A percentile compares a stretch with the other conserved stretches of the same genome.
Conservation (phyloP, 2,797 vertebrate genomes). For the Sus cebifrons region DNA sequence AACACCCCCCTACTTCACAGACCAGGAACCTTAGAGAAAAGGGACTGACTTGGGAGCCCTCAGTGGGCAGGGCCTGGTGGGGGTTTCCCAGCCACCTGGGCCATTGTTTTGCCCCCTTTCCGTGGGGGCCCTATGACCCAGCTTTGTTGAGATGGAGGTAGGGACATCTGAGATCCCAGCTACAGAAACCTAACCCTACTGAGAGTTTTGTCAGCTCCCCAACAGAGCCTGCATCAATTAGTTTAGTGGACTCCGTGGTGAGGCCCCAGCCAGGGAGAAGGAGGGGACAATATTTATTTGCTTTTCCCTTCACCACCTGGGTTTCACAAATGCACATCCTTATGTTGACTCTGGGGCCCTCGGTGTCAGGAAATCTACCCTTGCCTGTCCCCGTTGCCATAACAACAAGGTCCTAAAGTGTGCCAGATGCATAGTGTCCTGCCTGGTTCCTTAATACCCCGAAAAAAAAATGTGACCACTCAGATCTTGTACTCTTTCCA, state of each 20-base stretch:
- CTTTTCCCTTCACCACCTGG: conserved; percentile 1
- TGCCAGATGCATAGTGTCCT: neutral
- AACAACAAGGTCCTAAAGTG: neutral
- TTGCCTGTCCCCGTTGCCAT: neutral
- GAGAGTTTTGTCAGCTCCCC: neutral
- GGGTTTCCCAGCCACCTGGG: neutral
- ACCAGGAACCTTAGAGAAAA: neutral
- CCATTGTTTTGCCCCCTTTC: neutral
- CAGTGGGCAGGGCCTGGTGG: neutral
- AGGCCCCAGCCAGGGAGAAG: neutral
- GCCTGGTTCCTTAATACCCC: neutral
- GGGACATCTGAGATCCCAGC: neutral
- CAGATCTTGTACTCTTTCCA: neutral
- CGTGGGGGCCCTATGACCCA: neutral
- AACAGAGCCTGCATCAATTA: neutral
- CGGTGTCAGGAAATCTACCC: neutral
- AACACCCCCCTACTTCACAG: neutral
- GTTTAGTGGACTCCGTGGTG: conserved; percentile 32
- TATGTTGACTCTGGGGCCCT: neutral
- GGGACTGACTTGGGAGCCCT: neutral
- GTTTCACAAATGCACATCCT: neutral
- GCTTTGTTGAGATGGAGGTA: neutral
- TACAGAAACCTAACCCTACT: neutral
- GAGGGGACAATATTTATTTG: conserved; percentile 4
- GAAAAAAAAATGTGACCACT: neutral